phyloP scores from a whole-genome alignment of 2,888 invertebrate species.

The Fragum fragum region DNA sequence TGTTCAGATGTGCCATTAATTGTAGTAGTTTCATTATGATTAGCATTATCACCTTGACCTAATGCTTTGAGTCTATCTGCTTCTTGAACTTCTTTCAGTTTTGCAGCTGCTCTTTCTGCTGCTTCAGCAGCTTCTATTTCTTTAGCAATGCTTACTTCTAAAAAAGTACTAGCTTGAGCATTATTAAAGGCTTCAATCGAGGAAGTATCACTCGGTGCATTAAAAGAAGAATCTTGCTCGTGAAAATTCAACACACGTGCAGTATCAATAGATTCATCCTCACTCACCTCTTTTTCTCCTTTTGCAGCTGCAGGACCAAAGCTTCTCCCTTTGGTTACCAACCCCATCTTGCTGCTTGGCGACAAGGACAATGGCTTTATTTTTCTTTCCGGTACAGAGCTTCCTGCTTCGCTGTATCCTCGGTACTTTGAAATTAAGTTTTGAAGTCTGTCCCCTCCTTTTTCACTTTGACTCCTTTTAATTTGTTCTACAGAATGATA shows the following conservation, averaged over 20 bases:
- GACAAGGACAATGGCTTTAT: slow-evolving; percentile 72
- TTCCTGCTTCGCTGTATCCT: slow-evolving; percentile 73
- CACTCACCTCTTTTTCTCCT: slow-evolving; percentile 70
- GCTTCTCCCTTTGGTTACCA: slow-evolving; percentile 74
- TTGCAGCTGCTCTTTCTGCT: slow-evolving; percentile 10
- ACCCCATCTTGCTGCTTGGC: slow-evolving; percentile 73
- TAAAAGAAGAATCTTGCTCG: slow-evolving; percentile 24
- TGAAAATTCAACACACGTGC: slow-evolving; percentile 42
- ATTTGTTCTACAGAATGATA: slow-evolving; percentile 63
- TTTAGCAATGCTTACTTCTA: slow-evolving; percentile 34
- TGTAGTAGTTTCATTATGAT: not conserved
- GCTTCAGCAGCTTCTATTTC: slow-evolving; percentile 29
- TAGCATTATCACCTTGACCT: not conserved
- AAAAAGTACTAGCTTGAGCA: slow-evolving; percentile 29
- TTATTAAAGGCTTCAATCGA: slow-evolving; percentile 28
- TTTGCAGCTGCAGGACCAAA: slow-evolving; percentile 76
- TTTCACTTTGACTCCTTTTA: slow-evolving; percentile 69
- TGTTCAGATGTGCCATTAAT: not conserved
- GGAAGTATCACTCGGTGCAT: slow-evolving; percentile 32
- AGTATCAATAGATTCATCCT: slow-evolving; percentile 36
- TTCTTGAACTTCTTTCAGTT: slow-evolving; percentile 15
- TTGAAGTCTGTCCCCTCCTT: slow-evolving; percentile 77
- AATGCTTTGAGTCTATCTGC: slow-evolving; percentile 8
- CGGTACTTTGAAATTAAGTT: slow-evolving; percentile 81
- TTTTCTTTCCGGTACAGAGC: slow-evolving; percentile 68